Evolutionary conservation across 1,140 invertebrate species (phyloP).

Genomic region (Conopomorpha cramerella): DNA sequence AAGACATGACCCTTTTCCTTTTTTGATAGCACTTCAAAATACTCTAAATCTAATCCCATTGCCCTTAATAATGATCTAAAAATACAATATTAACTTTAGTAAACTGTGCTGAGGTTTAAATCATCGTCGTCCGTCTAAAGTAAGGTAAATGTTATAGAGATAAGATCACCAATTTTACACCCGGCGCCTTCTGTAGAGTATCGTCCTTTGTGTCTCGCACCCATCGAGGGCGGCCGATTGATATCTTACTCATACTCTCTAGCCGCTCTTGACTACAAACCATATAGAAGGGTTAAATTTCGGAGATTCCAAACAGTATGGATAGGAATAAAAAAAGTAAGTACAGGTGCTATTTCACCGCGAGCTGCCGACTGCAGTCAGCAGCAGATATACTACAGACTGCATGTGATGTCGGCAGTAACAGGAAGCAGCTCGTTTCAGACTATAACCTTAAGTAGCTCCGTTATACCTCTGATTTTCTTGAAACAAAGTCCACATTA

Average conservation of each 20-base stretch:
- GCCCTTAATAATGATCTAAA: neutral
- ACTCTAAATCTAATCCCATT: neutral
- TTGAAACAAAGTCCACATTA: no score
- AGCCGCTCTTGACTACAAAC: neutral
- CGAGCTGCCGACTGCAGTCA: no score
- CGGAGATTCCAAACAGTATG: neutral
- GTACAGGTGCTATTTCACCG: neutral
- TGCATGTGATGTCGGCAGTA: no score
- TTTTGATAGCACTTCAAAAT: neutral
- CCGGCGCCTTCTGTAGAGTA: constrained; percentile 21
- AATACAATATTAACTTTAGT: neutral
- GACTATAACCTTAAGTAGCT: no score
- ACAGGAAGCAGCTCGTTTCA: no score
- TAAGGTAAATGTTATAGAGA: no score
- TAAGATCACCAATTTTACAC: constrained; percentile 50
- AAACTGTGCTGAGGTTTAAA: neutral
- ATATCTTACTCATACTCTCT: neutral
- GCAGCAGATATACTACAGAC: no score
- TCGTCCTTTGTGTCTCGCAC: no score
- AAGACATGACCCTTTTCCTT: no score
- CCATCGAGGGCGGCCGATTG: neutral
- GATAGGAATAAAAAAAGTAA: no score
- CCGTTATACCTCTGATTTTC: no score
- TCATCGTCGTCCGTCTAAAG: constrained; percentile 7
- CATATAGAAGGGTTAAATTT: neutral